A percentile compares a stretch with the other conserved stretches of the same genome.
phyloP scores from a whole-genome alignment of 2,113 vertebrate species.

The Noturus placidus region DNA sequence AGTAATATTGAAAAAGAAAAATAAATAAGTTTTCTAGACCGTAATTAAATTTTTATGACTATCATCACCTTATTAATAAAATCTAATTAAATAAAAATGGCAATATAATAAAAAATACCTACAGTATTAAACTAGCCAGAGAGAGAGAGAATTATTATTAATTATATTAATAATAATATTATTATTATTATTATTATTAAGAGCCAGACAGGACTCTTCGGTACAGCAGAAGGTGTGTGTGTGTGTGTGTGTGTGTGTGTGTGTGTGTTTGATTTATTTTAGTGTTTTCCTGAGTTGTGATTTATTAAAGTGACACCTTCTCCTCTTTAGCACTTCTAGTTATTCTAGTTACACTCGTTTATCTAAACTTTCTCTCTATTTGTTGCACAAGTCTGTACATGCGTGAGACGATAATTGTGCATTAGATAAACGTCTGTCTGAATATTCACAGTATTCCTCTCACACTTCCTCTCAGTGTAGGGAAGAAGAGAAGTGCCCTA shows the following conservation, averaged over 20 bases:
- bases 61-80: too few species aligned
- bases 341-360: constrained; percentile 23
- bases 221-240: not conserved
- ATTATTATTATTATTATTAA: not conserved
- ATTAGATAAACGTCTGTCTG: not conserved
- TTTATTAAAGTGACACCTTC: not conserved
- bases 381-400: constrained; percentile 15
- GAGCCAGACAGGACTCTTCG: not conserved
- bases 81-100: too few species aligned
- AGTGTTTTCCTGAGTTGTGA: not conserved
- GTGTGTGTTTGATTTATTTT: not conserved
- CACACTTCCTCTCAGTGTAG: not conserved
- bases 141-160: not conserved
- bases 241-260: too few species aligned
- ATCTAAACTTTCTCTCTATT: constrained; percentile 26
- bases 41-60: too few species aligned
- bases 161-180: not conserved
- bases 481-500: not conserved
- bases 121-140: not conserved
- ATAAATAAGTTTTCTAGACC: too few species aligned
- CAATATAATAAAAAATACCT: not conserved
- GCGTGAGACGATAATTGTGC: not conserved
- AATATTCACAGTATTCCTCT: not conserved
- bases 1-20: too few species aligned
- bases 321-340: constrained; percentile 1